Evolutionary conservation across 2,797 vertebrate genomes (phyloP), one percentile per base, ranked within the genome.

Genomic region (Lepilemur septentrionalis): DNA sequence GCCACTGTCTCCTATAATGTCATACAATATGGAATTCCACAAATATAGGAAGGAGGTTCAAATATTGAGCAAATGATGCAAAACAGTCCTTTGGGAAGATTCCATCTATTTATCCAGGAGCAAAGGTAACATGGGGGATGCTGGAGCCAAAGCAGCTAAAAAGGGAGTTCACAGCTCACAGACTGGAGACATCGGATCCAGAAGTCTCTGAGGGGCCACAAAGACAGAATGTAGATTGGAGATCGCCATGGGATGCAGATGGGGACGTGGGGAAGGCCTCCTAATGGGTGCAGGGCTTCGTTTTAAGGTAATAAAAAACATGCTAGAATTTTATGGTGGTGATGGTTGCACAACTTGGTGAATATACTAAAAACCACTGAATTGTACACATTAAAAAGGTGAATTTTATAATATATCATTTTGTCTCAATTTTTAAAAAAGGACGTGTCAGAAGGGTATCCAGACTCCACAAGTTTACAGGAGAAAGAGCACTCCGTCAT

Each of bases 191-290:
- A 25, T 1, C 46, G 41, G 28, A 30, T n/a, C 13, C 46, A 91
- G 63, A 90, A 25, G 22, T 52, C 20, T 69, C 79, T 20, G 17
- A 57, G 14, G 2, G n/a, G 35, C 23, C 35, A 35, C 0, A 46
- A 23, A 95, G 8, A 35, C 1, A 48, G 73, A n/a, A 32, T 46
- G 11, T 7, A 82, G 50, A 46, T 78, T n/a, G 59, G 41, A 1
- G 70, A 59, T 23, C 25, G 8, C 9, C 46, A 5, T 14, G n/a
- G 43, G 61, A 46, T 86, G 9, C 32, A 70, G 61, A n/a, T 8
- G 0, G 30, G 18, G 8, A 1, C 14, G 7, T 0, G 2, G 17
- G 4, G 6, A 11, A 11, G 35, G 61, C 48, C 22, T 28, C 12
- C 69, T 73, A 63, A 57, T 22, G 65, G 35, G 7, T n/a, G 22